A percentile compares a stretch with the other conserved stretches of the same genome.
These are phyloP conservation scores for Hirundo rustica DNA, from an alignment of 2,797 vertebrate genomes.

Conservation along the genomic window DNA sequence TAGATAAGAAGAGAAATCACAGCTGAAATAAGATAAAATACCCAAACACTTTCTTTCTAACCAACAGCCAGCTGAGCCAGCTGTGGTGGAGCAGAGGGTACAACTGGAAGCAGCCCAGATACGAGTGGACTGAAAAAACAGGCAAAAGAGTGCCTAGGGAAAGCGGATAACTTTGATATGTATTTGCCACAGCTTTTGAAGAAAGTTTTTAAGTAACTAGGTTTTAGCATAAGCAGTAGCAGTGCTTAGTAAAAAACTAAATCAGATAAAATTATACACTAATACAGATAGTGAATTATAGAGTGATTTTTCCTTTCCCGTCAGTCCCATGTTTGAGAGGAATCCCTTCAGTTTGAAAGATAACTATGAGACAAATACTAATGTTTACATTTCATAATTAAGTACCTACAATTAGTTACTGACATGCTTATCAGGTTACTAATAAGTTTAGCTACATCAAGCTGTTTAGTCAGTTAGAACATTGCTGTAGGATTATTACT, in stretches of 20 bases:
- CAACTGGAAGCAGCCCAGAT: background rate
- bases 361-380: background rate
- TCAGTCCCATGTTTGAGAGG: background rate
- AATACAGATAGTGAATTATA: background rate
- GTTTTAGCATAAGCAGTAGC: background rate
- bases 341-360: slow-evolving; percentile 48
- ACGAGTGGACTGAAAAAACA: background rate
- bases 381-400: slow-evolving; percentile 46
- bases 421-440: slow-evolving; percentile 30
- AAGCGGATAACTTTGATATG: background rate
- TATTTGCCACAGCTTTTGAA: background rate
- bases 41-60: background rate
- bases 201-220: background rate
- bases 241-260: background rate
- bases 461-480: slow-evolving; percentile 27
- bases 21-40: background rate
- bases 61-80: background rate
- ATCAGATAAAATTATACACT: slow-evolving; percentile 6
- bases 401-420: slow-evolving; percentile 41
- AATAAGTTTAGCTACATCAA: slow-evolving; percentile 43
- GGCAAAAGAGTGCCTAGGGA: background rate
- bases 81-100: background rate
- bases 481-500: background rate
- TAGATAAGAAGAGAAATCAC: background rate
- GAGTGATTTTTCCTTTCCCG: background rate